phyloP scores from a whole-genome alignment of 2,113 vertebrate genomes.

The Pao palembangensis region DNA sequence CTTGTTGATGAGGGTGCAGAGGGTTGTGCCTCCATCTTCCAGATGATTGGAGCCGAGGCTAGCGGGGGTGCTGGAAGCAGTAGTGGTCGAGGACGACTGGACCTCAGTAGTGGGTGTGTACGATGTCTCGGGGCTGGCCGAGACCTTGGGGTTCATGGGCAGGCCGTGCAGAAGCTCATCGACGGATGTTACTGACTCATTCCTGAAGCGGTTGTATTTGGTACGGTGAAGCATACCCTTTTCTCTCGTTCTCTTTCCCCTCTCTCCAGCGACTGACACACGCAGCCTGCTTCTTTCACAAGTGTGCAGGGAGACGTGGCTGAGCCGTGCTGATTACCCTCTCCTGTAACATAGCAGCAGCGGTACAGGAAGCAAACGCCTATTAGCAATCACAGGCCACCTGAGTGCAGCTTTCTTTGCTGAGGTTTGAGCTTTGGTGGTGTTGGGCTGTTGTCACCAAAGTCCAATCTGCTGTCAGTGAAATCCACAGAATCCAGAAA shows the following conservation, averaged over 20 bases:
- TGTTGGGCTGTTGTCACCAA: constrained; percentile 47
- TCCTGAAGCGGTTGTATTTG: constrained; percentile 99
- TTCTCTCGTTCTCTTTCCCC: constrained; percentile 78
- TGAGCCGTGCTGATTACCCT: constrained; percentile 80
- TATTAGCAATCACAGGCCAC: constrained; percentile 72
- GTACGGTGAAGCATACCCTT: constrained; percentile 99
- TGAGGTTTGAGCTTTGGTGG: constrained; percentile 55
- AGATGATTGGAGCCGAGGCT: constrained; percentile 76
- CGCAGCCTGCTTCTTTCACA: constrained; percentile 80
- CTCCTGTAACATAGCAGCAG: constrained; percentile 85
- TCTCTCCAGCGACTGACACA: constrained; percentile 77
- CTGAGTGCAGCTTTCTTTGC: constrained; percentile 62
- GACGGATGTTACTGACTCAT: constrained; percentile 98
- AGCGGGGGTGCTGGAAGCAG: constrained; percentile 64
- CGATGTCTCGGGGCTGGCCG: constrained; percentile 81
- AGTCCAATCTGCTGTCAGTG: constrained; percentile 57
- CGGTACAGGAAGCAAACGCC: constrained; percentile 64
- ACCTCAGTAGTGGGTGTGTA: constrained; percentile 83
- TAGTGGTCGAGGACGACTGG: constrained; percentile 59
- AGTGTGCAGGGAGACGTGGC: constrained; percentile 83
- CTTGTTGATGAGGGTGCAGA: constrained; percentile 97
- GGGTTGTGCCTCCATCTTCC: constrained; percentile 91
- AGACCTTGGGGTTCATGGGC: constrained; percentile 94
- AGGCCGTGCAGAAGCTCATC: constrained; percentile 97
- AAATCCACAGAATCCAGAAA: constrained; percentile 63